Conservation (phyloP, 2,888 invertebrate genomes). For the Serrognathus titanus region DNA sequence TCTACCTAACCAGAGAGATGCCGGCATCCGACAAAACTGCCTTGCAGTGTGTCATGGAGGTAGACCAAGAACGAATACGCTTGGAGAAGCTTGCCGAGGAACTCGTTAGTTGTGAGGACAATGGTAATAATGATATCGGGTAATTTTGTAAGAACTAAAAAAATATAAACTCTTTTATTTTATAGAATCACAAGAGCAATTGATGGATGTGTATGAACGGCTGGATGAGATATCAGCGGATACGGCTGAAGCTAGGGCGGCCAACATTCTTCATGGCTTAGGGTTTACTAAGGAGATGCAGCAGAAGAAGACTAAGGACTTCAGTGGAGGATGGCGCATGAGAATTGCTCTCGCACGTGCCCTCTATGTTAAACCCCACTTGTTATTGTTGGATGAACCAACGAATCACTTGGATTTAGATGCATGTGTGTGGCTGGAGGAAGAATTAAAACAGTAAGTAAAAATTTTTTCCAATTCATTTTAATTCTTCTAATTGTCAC, state of each 20-base stretch:
- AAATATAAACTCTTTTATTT: constrained; percentile 11
- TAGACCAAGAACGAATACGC: constrained; percentile 88
- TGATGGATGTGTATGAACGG: constrained; percentile 97
- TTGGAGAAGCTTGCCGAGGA: constrained; percentile 91
- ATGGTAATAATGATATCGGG: constrained; percentile 54
- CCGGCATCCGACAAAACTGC: constrained; percentile 97
- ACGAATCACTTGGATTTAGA: constrained; percentile 99
- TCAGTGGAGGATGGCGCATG: constrained; percentile 98
- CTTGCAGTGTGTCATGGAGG: constrained; percentile 95
- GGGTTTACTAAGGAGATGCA: constrained; percentile 91
- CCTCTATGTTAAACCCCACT: constrained; percentile 94
- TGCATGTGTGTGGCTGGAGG: constrained; percentile 99
- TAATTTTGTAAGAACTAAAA: neutral
- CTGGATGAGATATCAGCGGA: constrained; percentile 96
- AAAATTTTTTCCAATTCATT: neutral
- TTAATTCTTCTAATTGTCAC: neutral
- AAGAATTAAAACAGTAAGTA: constrained; percentile 84
- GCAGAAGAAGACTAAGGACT: constrained; percentile 78
- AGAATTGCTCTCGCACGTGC: constrained; percentile 96
- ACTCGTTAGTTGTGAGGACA: constrained; percentile 80
- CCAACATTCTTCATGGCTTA: constrained; percentile 91
- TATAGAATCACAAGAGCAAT: constrained; percentile 84
- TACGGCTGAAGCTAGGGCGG: constrained; percentile 91
- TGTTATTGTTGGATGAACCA: constrained; percentile 94
- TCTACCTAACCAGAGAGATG: constrained; percentile 95